phyloP scores from a whole-genome alignment of 2,113 vertebrate genomes.

The Leptobrachium ailaonicum region DNA sequence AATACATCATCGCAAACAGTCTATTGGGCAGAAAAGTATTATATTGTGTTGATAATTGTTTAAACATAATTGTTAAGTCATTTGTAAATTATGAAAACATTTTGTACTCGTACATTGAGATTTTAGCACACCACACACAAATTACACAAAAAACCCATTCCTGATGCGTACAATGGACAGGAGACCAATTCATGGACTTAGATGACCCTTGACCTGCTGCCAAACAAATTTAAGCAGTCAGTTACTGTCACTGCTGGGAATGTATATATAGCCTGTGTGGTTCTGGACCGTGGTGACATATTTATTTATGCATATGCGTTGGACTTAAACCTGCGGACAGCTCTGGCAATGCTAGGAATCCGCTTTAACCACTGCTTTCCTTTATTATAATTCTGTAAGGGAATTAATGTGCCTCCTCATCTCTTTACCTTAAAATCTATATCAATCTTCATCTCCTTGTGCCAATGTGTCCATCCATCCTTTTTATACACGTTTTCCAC shows the following conservation, averaged over 20 bases:
- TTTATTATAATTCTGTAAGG: too few relatives aligned
- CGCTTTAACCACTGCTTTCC: too few relatives aligned
- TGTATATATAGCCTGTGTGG: neutral
- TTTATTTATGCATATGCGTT: too few relatives aligned
- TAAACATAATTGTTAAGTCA: neutral
- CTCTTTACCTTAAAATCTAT: too few relatives aligned
- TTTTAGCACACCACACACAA: neutral
- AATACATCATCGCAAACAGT: neutral
- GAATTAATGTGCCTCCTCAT: too few relatives aligned
- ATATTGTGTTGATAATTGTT: neutral
- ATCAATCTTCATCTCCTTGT: too few relatives aligned
- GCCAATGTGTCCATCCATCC: too few relatives aligned
- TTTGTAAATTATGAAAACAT: constrained; percentile 24
- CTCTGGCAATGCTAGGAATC: too few relatives aligned
- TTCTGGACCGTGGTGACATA: neutral
- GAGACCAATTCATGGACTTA: constrained; percentile 12
- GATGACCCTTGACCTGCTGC: constrained; percentile 4
- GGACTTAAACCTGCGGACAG: too few relatives aligned
- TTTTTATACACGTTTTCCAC: too few relatives aligned
- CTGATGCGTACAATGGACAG: neutral
- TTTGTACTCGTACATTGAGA: neutral
- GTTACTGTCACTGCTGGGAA: neutral
- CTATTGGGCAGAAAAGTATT: neutral
- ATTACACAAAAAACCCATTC: neutral
- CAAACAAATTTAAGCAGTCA: neutral